Percentiles rank a stretch among this genome's conserved stretches.
Evolutionary conservation across 2,113 vertebrate genomes (phyloP).

Genomic region (Coptodon bakossiorum): DNA sequence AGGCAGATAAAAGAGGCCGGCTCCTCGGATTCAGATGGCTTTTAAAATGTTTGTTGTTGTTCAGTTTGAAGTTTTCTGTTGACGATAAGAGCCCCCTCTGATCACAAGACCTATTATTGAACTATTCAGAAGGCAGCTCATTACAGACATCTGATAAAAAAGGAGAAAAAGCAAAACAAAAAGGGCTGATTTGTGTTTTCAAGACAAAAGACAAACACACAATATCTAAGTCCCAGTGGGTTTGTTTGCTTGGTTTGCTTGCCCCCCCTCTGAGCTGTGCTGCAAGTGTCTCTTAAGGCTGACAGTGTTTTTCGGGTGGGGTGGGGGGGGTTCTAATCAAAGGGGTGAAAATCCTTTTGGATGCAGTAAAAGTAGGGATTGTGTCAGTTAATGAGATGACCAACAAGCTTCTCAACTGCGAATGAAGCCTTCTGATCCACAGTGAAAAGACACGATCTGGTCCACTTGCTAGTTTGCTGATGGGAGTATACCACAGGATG

Average conservation of each 20-base stretch:
- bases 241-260: conserved; percentile 49
- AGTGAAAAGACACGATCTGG: background rate
- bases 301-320: conserved; percentile 9
- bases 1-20: conserved; percentile 5
- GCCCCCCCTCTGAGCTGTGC: background rate
- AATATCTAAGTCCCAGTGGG: conserved; percentile 22
- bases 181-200: conserved; percentile 41
- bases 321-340: background rate
- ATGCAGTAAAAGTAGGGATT: conserved; percentile 12
- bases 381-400: background rate
- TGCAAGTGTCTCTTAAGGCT: conserved; percentile 28
- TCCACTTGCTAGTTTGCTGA: background rate
- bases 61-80: conserved; percentile 43
- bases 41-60: conserved; percentile 39
- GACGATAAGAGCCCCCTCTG: conserved; percentile 44
- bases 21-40: background rate
- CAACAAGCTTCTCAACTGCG: conserved; percentile 23
- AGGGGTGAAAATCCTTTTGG: conserved; percentile 41
- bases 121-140: conserved; percentile 26
- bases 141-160: conserved; percentile 46
- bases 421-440: background rate
- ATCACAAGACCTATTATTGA: conserved; percentile 14
- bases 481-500: background rate
- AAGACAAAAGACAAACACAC: conserved; percentile 40
- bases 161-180: conserved; percentile 4